Evolutionary conservation across 2,797 vertebrate genomes (phyloP).

Genomic region (Synaphobranchus kaupii): DNA sequence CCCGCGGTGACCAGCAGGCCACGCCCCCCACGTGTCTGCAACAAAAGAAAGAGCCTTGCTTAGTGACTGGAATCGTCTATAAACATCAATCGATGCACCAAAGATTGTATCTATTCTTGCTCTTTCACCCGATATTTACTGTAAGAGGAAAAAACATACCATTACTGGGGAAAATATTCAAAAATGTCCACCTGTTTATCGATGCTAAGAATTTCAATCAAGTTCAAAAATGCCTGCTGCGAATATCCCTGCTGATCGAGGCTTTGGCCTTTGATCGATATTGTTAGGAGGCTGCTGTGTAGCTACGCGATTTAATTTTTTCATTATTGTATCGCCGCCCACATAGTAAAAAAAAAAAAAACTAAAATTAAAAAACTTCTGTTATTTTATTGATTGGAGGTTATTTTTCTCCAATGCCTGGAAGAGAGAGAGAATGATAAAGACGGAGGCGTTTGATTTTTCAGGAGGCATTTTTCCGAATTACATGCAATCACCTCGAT

Average conservation of each 20-base stretch:
- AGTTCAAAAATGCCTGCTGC: background rate
- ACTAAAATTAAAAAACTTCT: background rate
- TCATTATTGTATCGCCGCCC: background rate
- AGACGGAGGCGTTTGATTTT: background rate
- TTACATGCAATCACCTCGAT: background rate
- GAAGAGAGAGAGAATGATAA: background rate
- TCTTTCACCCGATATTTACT: background rate
- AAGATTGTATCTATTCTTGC: background rate
- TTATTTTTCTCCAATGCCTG: background rate
- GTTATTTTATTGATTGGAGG: slow-evolving; percentile 15
- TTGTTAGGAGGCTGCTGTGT: background rate
- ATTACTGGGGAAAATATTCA: background rate
- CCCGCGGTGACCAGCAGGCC: background rate
- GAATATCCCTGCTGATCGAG: slow-evolving; percentile 15
- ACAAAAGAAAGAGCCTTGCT: background rate
- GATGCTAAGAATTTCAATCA: background rate
- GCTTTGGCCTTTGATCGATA: background rate
- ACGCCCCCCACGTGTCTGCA: background rate
- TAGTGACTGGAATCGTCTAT: background rate
- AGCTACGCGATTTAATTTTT: slow-evolving; percentile 15
- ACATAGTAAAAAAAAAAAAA: background rate
- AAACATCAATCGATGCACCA: background rate
- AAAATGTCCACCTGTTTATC: background rate
- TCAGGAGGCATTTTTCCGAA: background rate
- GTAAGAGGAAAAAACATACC: background rate